phyloP scores from a whole-genome alignment of 2,797 vertebrate genomes.

The Clarias platycephalus region DNA sequence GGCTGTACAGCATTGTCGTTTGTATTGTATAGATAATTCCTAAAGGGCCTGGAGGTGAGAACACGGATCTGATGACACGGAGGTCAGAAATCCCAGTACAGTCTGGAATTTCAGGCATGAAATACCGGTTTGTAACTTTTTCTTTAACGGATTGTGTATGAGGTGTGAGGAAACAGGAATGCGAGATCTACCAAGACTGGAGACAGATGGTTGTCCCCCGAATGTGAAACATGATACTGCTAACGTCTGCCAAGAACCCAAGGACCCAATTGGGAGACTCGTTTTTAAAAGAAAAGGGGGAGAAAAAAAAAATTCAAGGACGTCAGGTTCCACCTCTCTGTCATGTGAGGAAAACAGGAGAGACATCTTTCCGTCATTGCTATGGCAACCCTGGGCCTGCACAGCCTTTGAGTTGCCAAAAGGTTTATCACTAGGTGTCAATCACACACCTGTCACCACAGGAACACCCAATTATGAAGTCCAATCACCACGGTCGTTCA shows the following conservation, averaged over 20 bases:
- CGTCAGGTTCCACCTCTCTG: conserved; percentile 29
- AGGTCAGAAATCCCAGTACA: conserved; percentile 9
- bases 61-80: conserved; percentile 5
- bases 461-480: conserved; percentile 39
- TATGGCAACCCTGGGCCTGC: conserved; percentile 45
- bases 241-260: conserved; percentile 33
- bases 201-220: conserved; percentile 48
- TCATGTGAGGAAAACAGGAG: conserved; percentile 11
- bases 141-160: conserved; percentile 34
- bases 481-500: conserved; percentile 6
- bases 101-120: background rate
- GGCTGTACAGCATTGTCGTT: background rate
- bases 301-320: background rate
- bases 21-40: conserved; percentile 1
- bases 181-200: conserved; percentile 23
- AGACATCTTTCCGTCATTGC: conserved; percentile 39
- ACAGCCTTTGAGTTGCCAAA: conserved; percentile 23
- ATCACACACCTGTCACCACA: conserved; percentile 44
- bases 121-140: background rate
- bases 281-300: background rate
- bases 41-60: background rate
- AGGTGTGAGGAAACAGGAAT: conserved; percentile 15
- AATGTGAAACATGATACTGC: conserved; percentile 19
- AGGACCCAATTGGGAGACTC: conserved; percentile 3
- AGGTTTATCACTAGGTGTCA: conserved; percentile 31